These are phyloP conservation scores for Dipodomys spectabilis DNA, from an alignment of 2,113 vertebrate genomes.

Conservation along the genomic window DNA sequence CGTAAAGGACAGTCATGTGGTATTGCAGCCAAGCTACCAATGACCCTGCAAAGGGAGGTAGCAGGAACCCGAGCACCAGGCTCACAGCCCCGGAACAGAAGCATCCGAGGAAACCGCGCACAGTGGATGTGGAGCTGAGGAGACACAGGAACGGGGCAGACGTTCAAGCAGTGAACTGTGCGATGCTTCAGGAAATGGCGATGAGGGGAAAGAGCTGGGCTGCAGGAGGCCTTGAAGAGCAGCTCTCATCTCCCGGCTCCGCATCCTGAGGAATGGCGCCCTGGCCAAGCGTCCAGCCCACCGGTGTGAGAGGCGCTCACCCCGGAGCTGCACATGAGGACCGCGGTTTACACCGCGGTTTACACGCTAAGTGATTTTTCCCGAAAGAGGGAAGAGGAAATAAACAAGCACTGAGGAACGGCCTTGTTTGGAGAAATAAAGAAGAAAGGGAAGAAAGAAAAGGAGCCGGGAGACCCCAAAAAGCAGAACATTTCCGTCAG, in stretches of 20 bases:
- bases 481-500: accelerated
- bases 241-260: no score
- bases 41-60: accelerated
- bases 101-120: not conserved
- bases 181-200: no score
- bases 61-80: accelerated
- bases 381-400: not conserved
- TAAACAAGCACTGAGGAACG: accelerated
- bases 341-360: not conserved
- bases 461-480: accelerated
- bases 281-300: accelerated
- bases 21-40: accelerated
- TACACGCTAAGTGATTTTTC: not conserved
- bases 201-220: no score
- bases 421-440: accelerated
- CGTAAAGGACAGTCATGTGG: no score
- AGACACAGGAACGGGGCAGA: no score
- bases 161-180: no score
- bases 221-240: no score
- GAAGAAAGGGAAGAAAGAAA: not conserved
- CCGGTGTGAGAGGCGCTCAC: accelerated
- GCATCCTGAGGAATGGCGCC: accelerated
- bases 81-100: not conserved
- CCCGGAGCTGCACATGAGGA: no score
- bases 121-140: no score